phyloP scores from a whole-genome alignment of 2,113 vertebrate genomes.

The Chaetura pelagica region DNA sequence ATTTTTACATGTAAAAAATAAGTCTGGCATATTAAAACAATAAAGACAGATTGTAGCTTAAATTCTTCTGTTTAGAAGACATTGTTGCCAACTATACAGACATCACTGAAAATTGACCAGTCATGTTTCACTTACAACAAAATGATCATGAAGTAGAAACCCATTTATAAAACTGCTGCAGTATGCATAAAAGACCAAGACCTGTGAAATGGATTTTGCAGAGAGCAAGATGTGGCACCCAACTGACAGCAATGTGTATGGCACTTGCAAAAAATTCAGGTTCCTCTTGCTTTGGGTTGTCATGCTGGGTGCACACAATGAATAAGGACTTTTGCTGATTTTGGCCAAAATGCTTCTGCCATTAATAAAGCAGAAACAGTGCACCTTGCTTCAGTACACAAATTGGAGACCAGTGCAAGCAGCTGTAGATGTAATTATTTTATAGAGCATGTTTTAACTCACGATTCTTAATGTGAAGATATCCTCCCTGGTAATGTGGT shows the following conservation, averaged over 20 bases:
- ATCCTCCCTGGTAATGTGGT: background rate
- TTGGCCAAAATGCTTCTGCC: background rate
- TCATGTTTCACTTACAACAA: background rate
- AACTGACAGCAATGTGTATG: background rate
- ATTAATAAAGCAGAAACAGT: background rate
- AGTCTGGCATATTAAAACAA: background rate
- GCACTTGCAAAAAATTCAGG: background rate
- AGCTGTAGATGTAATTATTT: background rate
- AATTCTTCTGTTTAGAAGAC: background rate
- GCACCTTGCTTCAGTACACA: background rate
- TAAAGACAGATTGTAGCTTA: background rate
- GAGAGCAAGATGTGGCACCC: background rate
- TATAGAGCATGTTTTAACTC: background rate
- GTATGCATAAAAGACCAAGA: background rate
- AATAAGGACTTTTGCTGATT: background rate
- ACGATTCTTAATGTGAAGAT: background rate
- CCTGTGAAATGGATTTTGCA: background rate
- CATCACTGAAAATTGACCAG: background rate
- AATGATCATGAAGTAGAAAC: background rate
- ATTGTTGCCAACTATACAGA: rapidly evolving
- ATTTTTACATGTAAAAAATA: background rate
- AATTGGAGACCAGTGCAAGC: background rate
- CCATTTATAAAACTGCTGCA: background rate
- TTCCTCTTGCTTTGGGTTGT: background rate
- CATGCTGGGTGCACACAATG: background rate